A percentile compares a stretch with the other conserved stretches of the same genome.
Conservation (phyloP, 2,113 vertebrate genomes). For the Laticauda colubrina region DNA sequence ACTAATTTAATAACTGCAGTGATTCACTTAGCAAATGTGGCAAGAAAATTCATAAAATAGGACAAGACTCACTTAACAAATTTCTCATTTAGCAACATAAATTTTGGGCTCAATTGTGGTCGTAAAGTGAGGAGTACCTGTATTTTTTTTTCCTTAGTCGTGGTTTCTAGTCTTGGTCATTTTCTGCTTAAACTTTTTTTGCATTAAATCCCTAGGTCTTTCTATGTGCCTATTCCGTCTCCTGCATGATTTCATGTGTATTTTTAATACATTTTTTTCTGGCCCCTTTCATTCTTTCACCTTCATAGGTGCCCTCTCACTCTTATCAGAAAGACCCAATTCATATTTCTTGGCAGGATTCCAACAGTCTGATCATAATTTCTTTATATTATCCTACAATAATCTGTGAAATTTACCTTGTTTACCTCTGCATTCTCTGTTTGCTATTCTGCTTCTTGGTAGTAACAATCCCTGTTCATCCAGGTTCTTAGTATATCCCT, state of each 20-base stretch:
- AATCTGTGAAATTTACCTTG: not conserved
- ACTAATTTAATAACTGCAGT: too few species aligned
- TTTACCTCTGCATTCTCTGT: not conserved
- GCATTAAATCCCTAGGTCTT: not conserved
- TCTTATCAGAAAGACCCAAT: not conserved
- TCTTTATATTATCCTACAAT: not conserved
- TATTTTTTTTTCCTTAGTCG: not conserved
- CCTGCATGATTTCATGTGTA: not conserved
- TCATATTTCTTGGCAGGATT: not conserved
- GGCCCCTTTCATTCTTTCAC: not conserved
- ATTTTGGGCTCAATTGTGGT: too few species aligned
- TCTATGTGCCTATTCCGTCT: not conserved
- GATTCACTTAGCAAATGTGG: too few species aligned
- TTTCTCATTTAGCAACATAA: too few species aligned
- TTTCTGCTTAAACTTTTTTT: not conserved
- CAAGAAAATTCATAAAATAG: too few species aligned
- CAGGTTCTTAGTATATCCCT: not conserved
- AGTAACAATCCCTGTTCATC: not conserved
- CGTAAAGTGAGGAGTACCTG: too few species aligned
- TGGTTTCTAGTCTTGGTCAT: not conserved
- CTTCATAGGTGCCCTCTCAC: not conserved
- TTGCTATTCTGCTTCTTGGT: not conserved
- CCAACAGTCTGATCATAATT: not conserved
- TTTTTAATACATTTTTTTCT: not conserved
- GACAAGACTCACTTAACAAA: too few species aligned